A percentile compares a stretch with the other conserved stretches of the same genome.
Evolutionary conservation across 92 coral and sea anemone genomes (phyloP).

Genomic region (Galaxea fascicularis): DNA sequence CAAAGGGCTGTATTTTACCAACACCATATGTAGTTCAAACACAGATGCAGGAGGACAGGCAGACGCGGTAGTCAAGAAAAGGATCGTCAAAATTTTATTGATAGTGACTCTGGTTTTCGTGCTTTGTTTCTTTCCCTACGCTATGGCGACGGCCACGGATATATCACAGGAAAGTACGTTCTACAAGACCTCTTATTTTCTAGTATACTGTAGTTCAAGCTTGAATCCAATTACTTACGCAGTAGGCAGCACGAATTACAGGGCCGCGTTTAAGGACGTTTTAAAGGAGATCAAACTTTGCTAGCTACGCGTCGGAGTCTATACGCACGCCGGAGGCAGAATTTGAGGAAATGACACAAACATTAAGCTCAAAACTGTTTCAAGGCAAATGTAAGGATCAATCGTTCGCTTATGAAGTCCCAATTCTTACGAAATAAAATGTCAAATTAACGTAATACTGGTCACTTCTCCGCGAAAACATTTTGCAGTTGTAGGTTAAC

Average conservation of each 20-base stretch:
- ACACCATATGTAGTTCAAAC: slow-evolving; percentile 72
- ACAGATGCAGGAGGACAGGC: slow-evolving; percentile 10
- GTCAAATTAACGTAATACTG: too few relatives aligned
- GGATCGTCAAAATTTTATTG: slow-evolving; percentile 72
- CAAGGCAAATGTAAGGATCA: too few relatives aligned
- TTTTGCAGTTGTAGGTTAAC: too few relatives aligned
- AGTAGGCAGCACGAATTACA: slow-evolving; percentile 73
- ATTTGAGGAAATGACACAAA: background rate
- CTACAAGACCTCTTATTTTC: slow-evolving; percentile 61
- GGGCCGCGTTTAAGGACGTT: slow-evolving; percentile 69
- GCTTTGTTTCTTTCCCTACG: slow-evolving; percentile 77
- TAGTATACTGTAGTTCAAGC: slow-evolving; percentile 74
- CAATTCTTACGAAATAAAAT: too few relatives aligned
- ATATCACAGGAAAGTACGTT: slow-evolving; percentile 25
- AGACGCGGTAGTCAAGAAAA: slow-evolving; percentile 68
- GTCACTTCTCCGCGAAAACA: too few relatives aligned
- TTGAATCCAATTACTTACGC: slow-evolving; percentile 81
- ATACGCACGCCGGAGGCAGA: background rate
- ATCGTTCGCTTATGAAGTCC: too few relatives aligned
- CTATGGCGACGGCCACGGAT: slow-evolving; percentile 53
- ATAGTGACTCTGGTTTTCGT: slow-evolving; percentile 73
- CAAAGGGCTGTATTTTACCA: slow-evolving; percentile 76
- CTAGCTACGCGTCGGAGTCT: background rate
- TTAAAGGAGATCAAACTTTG: slow-evolving; percentile 19
- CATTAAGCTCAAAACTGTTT: too few relatives aligned